A percentile compares a stretch with the other conserved stretches of the same genome.
These are phyloP conservation scores for Xiphophorus maculatus DNA, from an alignment of 2,113 vertebrate genomes.

Conservation along the genomic window DNA sequence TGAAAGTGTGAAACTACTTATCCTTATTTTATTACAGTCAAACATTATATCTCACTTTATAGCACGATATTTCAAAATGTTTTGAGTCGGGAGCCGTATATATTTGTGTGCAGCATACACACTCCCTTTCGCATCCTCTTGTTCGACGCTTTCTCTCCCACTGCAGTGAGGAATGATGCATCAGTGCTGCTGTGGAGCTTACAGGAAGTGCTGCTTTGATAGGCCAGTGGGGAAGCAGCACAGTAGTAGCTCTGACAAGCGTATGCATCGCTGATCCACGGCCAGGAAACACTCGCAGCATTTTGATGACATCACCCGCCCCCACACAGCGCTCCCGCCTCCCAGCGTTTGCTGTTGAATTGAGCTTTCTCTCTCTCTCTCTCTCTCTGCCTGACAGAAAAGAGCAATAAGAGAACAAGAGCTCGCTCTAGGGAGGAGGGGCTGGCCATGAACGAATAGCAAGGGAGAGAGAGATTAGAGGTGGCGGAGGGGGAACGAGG, in stretches of 20 bases:
- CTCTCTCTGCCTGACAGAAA: slow-evolving; percentile 43
- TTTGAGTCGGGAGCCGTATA: background rate
- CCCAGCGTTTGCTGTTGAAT: slow-evolving; percentile 67
- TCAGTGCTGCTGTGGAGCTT: slow-evolving; percentile 70
- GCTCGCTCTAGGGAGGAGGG: slow-evolving; percentile 70
- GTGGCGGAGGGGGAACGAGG: slow-evolving; percentile 29
- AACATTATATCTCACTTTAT: too few relatives aligned
- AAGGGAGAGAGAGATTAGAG: slow-evolving; percentile 59
- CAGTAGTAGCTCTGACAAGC: slow-evolving; percentile 72
- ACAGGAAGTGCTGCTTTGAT: slow-evolving; percentile 77
- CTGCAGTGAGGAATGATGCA: slow-evolving; percentile 82
- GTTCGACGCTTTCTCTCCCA: slow-evolving; percentile 53
- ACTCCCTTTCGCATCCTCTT: slow-evolving; percentile 41
- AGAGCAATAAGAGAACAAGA: slow-evolving; percentile 72
- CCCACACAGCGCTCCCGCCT: slow-evolving; percentile 39
- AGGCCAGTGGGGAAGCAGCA: slow-evolving; percentile 64
- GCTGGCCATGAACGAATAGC: slow-evolving; percentile 67
- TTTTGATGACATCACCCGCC: slow-evolving; percentile 81
- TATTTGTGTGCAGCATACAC: background rate
- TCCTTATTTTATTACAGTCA: background rate
- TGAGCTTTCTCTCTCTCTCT: slow-evolving; percentile 38
- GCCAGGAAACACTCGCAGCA: slow-evolving; percentile 79
- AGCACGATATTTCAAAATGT: background rate
- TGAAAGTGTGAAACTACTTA: slow-evolving; percentile 55
- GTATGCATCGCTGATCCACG: slow-evolving; percentile 71